Percentiles rank a stretch among this genome's conserved stretches.
phyloP scores from a whole-genome alignment of 2,888 invertebrate species.

The Leptinotarsa rubiginosa region DNA sequence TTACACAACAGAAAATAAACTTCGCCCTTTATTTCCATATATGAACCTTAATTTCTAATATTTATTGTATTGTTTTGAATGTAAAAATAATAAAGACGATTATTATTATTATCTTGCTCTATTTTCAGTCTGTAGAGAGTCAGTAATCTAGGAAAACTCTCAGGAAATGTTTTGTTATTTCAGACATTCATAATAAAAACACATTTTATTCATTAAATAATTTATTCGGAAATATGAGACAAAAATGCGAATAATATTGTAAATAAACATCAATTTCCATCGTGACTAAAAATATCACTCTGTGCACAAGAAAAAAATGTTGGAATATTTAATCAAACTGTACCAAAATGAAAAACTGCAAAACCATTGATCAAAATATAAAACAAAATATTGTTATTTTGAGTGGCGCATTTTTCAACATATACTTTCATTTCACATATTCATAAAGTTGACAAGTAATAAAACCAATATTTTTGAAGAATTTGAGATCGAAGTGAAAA shows the following conservation, averaged over 20 bases:
- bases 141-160: not conserved
- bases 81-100: no score
- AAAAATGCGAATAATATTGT: not conserved
- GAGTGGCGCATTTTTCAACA: constrained; percentile 7
- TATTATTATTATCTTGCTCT: no score
- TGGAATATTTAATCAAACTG: not conserved
- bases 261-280: constrained; percentile 1
- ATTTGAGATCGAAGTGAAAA: constrained; percentile 6
- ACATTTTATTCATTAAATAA: not conserved
- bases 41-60: no score
- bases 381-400: constrained; percentile 16
- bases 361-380: not conserved
- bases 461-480: not conserved
- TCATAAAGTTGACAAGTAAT: not conserved
- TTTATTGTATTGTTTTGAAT: no score
- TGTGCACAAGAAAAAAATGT: not conserved
- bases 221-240: constrained; percentile 14
- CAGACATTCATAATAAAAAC: not conserved
- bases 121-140: no score
- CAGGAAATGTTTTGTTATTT: not conserved
- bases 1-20: no score
- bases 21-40: no score
- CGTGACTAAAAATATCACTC: not conserved
- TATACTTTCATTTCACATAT: not conserved
- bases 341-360: not conserved